Conservation (phyloP, 1,140 invertebrate species). For the Pogonognathellus flavescens region DNA sequence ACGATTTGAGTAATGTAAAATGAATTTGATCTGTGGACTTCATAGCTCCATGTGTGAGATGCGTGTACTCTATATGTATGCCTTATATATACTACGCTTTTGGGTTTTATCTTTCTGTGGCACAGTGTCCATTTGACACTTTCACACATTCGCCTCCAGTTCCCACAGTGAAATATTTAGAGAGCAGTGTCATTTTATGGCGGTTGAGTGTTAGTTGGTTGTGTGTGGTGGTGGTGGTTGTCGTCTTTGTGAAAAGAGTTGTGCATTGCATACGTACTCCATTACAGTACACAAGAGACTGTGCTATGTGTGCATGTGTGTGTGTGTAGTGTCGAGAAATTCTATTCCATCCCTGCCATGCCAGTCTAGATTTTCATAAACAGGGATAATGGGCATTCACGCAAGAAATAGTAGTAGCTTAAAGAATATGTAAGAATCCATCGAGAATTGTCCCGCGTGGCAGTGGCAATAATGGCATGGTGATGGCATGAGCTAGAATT, state of each 20-base stretch:
- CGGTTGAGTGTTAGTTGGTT: background rate
- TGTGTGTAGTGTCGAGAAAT: background rate
- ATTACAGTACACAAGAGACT: background rate
- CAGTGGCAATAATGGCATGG: slow-evolving; percentile 41
- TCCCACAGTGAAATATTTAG: slow-evolving; percentile 17
- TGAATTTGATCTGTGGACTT: slow-evolving; percentile 49
- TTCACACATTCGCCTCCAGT: background rate
- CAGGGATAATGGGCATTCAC: slow-evolving; percentile 43
- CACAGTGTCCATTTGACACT: slow-evolving; percentile 20
- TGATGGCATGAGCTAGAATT: slow-evolving; percentile 39
- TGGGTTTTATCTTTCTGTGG: background rate
- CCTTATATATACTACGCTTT: background rate
- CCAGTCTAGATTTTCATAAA: slow-evolving; percentile 40
- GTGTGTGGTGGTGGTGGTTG: background rate
- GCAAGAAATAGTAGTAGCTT: slow-evolving; percentile 46
- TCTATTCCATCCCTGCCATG: background rate
- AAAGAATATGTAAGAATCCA: slow-evolving; percentile 43
- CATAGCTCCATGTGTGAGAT: background rate
- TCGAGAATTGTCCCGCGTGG: slow-evolving; percentile 47
- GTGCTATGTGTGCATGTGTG: background rate
- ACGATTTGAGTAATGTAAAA: background rate
- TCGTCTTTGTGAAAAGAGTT: too few relatives aligned
- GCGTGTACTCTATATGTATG: background rate
- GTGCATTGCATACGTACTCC: too few relatives aligned
- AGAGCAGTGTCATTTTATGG: slow-evolving; percentile 29